Conservation (phyloP, 2,888 invertebrate species). For the Protodeltote pygarga region DNA sequence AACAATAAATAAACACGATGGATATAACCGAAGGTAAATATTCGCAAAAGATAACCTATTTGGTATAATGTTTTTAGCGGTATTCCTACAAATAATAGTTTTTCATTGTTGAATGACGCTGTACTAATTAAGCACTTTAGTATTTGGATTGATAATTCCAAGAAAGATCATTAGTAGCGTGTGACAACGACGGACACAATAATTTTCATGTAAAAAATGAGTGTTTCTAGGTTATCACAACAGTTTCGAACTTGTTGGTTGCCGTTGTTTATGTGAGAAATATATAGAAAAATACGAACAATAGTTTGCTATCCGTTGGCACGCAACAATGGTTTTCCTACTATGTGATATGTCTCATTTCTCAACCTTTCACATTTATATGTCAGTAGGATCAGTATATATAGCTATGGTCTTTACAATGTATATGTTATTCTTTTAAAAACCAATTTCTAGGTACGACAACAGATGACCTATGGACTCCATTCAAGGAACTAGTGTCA, state of each 20-base stretch:
- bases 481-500: conserved; percentile 91
- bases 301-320: too few species aligned
- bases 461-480: conserved; percentile 94
- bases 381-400: too few species aligned
- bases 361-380: too few species aligned
- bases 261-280: not conserved
- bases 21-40: conserved; percentile 77
- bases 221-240: conserved; percentile 36
- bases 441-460: conserved; percentile 62
- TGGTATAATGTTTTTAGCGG: conserved; percentile 45
- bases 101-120: not conserved
- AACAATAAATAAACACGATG: conserved; percentile 53
- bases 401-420: not conserved
- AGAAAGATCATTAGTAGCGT: too few species aligned
- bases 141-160: too few species aligned
- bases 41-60: conserved; percentile 44
- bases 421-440: too few species aligned
- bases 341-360: too few species aligned
- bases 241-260: conserved; percentile 1
- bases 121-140: too few species aligned
- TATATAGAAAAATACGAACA: too few species aligned
- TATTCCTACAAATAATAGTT: conserved; percentile 5
- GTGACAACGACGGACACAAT: too few species aligned
- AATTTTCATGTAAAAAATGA: not conserved
- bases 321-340: too few species aligned